Conservation (phyloP, 2,888 invertebrate species). For the Apodemia hepburni region DNA sequence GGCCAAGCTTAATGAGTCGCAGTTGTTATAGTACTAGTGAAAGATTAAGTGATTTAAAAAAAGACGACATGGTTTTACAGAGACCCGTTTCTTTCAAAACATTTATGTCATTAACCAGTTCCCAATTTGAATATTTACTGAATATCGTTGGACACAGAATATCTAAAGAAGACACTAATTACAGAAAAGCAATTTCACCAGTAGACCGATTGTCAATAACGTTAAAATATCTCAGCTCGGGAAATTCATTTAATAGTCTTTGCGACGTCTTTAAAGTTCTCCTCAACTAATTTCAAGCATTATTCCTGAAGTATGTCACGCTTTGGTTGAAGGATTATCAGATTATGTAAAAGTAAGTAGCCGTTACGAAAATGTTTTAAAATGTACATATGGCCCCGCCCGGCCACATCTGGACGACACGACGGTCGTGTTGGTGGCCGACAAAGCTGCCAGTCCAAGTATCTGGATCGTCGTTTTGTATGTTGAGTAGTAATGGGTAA, state of each 20-base stretch:
- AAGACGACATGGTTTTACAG: constrained; percentile 19
- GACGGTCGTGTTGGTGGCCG: too few species aligned
- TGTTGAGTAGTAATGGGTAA: too few species aligned
- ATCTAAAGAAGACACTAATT: constrained; percentile 31
- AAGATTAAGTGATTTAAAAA: constrained; percentile 22
- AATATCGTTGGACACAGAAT: constrained; percentile 34
- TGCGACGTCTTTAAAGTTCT: constrained; percentile 20
- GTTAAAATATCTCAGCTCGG: constrained; percentile 12
- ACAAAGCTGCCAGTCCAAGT: too few species aligned
- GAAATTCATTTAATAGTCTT: constrained; percentile 17
- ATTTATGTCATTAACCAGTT: constrained; percentile 27
- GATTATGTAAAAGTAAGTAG: constrained; percentile 7
- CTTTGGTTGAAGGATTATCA: constrained; percentile 17
- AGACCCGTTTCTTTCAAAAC: constrained; percentile 21
- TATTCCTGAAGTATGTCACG: constrained; percentile 18
- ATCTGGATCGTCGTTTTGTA: too few species aligned
- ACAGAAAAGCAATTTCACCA: constrained; percentile 28
- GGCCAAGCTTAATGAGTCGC: constrained; percentile 16
- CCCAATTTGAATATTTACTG: constrained; percentile 34
- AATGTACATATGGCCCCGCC: too few species aligned
- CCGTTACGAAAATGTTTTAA: too few species aligned
- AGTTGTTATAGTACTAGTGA: constrained; percentile 14
- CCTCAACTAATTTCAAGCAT: constrained; percentile 16
- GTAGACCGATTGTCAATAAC: constrained; percentile 5
- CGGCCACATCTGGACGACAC: too few species aligned